Percentiles rank a stretch among this genome's conserved stretches.
These are phyloP conservation scores for Rhopalosiphum padi DNA, from an alignment of 1,140 invertebrate genomes.

Conservation along the genomic window DNA sequence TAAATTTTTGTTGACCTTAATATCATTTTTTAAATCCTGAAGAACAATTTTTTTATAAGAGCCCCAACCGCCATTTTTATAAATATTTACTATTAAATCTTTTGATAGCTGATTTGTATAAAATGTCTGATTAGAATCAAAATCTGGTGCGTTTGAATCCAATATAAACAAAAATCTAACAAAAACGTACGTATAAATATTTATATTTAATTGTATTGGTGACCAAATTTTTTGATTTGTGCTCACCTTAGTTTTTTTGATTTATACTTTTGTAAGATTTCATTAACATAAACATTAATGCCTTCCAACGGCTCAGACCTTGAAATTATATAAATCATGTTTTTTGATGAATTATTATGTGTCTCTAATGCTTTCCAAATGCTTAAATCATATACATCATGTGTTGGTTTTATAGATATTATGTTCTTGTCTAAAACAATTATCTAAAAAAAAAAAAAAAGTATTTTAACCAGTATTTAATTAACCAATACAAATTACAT, in stretches of 20 bases:
- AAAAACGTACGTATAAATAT: background rate
- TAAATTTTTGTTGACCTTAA: background rate
- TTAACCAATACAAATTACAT: background rate
- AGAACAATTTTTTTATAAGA: constrained; percentile 66
- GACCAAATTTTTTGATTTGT: background rate
- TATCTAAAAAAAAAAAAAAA: background rate
- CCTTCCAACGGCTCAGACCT: background rate
- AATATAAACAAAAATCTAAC: constrained; percentile 70
- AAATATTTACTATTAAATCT: constrained; percentile 82
- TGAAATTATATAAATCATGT: constrained; percentile 4
- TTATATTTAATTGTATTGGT: background rate
- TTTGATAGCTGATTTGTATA: constrained; percentile 72
- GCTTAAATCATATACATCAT: background rate
- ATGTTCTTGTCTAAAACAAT: background rate
- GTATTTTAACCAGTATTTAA: background rate
- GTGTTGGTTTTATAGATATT: background rate
- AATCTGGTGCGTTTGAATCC: constrained; percentile 71
- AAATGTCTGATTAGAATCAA: constrained; percentile 70
- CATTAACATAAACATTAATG: background rate
- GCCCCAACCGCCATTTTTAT: constrained; percentile 78
- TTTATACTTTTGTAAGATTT: background rate
- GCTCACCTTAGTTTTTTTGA: background rate
- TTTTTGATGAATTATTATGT: background rate
- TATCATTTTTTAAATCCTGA: background rate
- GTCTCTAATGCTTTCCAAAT: constrained; percentile 5